phyloP scores from a whole-genome alignment of 2,797 vertebrate genomes.

The Mergus octosetaceus region DNA sequence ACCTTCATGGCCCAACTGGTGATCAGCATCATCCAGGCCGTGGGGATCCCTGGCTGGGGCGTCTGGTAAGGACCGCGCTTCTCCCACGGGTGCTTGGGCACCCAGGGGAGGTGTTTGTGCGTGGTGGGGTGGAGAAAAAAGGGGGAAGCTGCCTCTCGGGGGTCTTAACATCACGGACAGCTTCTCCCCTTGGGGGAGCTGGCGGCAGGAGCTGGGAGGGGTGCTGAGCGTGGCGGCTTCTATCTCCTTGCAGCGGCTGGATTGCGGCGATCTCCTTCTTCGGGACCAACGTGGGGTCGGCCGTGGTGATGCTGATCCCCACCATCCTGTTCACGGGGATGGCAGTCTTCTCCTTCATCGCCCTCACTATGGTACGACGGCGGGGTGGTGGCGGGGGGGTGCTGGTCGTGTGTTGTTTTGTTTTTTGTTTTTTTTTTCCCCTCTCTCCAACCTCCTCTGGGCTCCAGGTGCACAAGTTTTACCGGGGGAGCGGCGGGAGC shows the following conservation, averaged over 20 bases:
- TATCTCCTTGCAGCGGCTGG: slow-evolving; percentile 87
- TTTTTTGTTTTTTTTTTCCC: neutral
- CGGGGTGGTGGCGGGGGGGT: no score
- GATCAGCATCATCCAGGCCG: slow-evolving; percentile 94
- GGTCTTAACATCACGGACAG: neutral
- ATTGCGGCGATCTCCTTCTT: slow-evolving; percentile 94
- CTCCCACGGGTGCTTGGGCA: neutral
- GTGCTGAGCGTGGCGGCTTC: accelerated
- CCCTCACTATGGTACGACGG: slow-evolving; percentile 89
- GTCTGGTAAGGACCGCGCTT: slow-evolving; percentile 87
- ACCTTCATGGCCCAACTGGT: slow-evolving; percentile 96
- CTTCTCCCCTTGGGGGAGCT: neutral
- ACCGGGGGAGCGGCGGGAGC: slow-evolving; percentile 92
- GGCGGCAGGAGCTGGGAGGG: neutral
- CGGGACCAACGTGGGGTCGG: slow-evolving; percentile 89
- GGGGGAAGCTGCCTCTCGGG: neutral
- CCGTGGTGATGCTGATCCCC: slow-evolving; percentile 93
- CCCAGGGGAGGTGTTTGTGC: neutral
- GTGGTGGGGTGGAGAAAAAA: neutral
- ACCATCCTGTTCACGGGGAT: slow-evolving; percentile 93
- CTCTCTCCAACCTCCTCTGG: neutral
- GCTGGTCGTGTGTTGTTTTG: accelerated
- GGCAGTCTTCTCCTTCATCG: slow-evolving; percentile 90
- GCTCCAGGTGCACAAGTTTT: slow-evolving; percentile 93
- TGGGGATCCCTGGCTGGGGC: slow-evolving; percentile 98